Evolutionary conservation across 2,797 vertebrate genomes (phyloP).

Genomic region (Amblyraja radiata): DNA sequence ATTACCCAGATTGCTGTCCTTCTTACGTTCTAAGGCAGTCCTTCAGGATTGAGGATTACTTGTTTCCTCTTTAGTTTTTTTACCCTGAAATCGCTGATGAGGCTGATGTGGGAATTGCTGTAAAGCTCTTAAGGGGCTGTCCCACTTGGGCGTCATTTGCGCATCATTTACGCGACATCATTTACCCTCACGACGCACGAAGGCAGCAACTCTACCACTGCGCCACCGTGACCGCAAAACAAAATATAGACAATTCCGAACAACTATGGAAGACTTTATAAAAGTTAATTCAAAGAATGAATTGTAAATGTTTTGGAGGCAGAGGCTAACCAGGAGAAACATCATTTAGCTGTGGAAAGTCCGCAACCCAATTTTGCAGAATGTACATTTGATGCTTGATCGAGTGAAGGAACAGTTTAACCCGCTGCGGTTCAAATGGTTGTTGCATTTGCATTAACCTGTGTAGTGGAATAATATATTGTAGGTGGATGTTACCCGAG

Average conservation of each 20-base stretch:
- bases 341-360: neutral
- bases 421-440: neutral
- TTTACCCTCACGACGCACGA: too few species aligned
- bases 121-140: too few species aligned
- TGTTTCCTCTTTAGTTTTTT: too few species aligned
- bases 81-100: too few species aligned
- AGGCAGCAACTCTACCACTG: too few species aligned
- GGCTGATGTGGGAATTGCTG: too few species aligned
- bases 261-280: neutral
- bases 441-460: neutral
- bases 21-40: neutral
- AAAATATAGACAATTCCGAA: neutral
- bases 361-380: neutral
- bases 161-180: too few species aligned
- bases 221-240: neutral
- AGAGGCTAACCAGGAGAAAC: neutral
- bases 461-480: neutral
- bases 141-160: too few species aligned
- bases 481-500: too few species aligned
- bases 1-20: neutral
- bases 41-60: too few species aligned
- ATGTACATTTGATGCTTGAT: neutral
- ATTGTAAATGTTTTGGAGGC: neutral
- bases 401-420: neutral
- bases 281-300: neutral